phyloP scores from a whole-genome alignment of 2,797 vertebrate genomes.

The Hemibagrus guttatus region DNA sequence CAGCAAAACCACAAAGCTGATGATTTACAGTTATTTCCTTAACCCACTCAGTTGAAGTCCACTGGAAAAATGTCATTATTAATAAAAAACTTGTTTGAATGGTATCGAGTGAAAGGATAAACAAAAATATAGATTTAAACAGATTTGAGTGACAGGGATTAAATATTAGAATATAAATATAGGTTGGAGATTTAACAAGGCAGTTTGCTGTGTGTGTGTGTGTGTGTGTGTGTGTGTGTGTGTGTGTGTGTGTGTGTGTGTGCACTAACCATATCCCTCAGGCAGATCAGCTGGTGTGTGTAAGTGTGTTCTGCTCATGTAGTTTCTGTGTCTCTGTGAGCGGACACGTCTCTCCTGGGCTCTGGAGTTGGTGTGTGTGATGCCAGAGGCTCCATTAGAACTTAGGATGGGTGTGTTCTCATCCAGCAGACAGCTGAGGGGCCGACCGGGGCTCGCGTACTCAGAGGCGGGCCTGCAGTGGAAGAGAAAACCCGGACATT shows the following conservation, averaged over 20 bases:
- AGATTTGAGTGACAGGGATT: neutral
- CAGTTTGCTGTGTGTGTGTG: too few species aligned
- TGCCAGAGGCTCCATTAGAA: conserved; percentile 86
- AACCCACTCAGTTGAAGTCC: neutral
- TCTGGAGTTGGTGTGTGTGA: conserved; percentile 83
- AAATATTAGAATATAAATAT: neutral
- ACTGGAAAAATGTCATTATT: neutral
- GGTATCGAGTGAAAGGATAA: too few species aligned
- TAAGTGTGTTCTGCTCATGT: conserved; percentile 98
- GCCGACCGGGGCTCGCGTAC: conserved; percentile 92
- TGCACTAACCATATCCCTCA: conserved; percentile 90
- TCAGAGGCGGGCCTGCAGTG: conserved; percentile 87
- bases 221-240: neutral
- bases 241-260: conserved; percentile 3
- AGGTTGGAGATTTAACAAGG: neutral
- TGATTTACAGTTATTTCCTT: neutral
- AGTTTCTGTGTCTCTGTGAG: conserved; percentile 96
- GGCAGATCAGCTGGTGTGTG: conserved; percentile 96
- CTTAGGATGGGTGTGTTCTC: conserved; percentile 90
- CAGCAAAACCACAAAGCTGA: neutral
- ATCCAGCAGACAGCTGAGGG: conserved; percentile 94
- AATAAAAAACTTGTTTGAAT: neutral
- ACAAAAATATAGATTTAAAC: neutral
- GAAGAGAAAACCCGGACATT: neutral
- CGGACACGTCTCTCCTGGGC: conserved; percentile 89